These are phyloP conservation scores for Paedocypris micromegethes DNA, from an alignment of 2,797 vertebrate species.

Conservation along the genomic window DNA sequence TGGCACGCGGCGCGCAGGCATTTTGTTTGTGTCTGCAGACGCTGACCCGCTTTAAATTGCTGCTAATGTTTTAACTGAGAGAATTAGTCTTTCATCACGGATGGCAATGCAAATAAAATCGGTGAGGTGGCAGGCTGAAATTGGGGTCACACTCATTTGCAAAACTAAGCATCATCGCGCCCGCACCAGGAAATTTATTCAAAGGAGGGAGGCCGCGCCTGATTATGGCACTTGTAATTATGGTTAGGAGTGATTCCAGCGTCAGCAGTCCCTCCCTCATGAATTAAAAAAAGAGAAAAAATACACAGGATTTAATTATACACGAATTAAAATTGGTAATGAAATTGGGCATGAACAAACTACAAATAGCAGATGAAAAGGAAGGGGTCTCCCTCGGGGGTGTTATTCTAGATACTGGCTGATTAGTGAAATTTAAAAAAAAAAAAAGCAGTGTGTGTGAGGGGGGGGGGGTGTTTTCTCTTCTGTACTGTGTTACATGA, in stretches of 20 bases:
- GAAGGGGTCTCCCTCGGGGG: conserved; percentile 73
- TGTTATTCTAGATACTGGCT: conserved; percentile 66
- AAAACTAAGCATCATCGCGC: conserved; percentile 96
- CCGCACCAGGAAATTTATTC: conserved; percentile 80
- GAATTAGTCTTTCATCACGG: conserved; percentile 99
- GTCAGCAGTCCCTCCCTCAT: conserved; percentile 93
- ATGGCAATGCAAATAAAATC: conserved; percentile 89
- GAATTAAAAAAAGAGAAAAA: conserved; percentile 85
- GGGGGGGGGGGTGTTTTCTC: conserved; percentile 25
- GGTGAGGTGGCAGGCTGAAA: conserved; percentile 93
- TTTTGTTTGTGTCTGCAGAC: conserved; percentile 78
- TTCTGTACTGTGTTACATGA: conserved; percentile 36
- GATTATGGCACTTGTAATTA: conserved; percentile 98
- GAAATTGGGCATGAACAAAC: conserved; percentile 94
- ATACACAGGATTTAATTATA: conserved; percentile 99
- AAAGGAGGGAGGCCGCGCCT: conserved; percentile 83
- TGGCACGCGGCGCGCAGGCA: conserved; percentile 41
- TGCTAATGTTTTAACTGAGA: conserved; percentile 99
- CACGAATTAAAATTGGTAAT: conserved; percentile 99
- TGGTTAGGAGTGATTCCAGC: conserved; percentile 92
- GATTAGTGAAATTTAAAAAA: conserved; percentile 66
- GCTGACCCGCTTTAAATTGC: conserved; percentile 95
- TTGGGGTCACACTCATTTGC: conserved; percentile 99
- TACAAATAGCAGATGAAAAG: conserved; percentile 85
- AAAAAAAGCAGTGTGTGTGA: conserved; percentile 31